A percentile compares a stretch with the other conserved stretches of the same genome.
These are phyloP conservation scores for Paraescarpia echinospica DNA, from an alignment of 1,140 invertebrate species.

Conservation along the genomic window DNA sequence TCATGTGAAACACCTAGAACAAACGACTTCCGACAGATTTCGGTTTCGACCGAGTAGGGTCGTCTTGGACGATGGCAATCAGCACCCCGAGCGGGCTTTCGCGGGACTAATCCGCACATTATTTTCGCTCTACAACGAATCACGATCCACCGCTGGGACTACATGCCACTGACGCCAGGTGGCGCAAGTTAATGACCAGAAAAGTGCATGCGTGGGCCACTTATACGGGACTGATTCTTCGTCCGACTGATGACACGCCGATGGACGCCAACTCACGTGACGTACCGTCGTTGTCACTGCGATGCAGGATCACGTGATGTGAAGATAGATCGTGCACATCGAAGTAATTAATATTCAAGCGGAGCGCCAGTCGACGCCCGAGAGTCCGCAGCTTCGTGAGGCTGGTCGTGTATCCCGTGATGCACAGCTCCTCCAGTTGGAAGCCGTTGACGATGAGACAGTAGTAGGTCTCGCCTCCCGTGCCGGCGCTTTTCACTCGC, in stretches of 20 bases:
- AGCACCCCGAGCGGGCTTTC: neutral
- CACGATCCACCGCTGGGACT: neutral
- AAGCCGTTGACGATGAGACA: neutral
- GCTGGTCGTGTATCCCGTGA: neutral
- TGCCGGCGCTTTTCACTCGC: neutral
- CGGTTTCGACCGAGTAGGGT: neutral
- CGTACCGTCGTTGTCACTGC: neutral
- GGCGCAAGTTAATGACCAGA: neutral
- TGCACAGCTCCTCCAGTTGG: neutral
- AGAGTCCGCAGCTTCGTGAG: neutral
- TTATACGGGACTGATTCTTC: neutral
- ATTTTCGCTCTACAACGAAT: neutral
- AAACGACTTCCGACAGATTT: neutral
- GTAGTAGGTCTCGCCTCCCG: neutral
- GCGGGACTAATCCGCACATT: neutral
- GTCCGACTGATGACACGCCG: neutral
- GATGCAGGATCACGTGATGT: neutral
- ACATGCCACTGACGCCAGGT: neutral
- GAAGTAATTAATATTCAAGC: neutral
- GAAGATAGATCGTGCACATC: neutral
- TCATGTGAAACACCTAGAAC: neutral
- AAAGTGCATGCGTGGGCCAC: neutral
- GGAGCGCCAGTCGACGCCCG: neutral
- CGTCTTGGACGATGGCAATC: neutral
- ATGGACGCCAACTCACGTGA: neutral